These are phyloP conservation scores for Scaptomyza pallida DNA, from an alignment of 1,140 invertebrate genomes.

Conservation along the genomic window DNA sequence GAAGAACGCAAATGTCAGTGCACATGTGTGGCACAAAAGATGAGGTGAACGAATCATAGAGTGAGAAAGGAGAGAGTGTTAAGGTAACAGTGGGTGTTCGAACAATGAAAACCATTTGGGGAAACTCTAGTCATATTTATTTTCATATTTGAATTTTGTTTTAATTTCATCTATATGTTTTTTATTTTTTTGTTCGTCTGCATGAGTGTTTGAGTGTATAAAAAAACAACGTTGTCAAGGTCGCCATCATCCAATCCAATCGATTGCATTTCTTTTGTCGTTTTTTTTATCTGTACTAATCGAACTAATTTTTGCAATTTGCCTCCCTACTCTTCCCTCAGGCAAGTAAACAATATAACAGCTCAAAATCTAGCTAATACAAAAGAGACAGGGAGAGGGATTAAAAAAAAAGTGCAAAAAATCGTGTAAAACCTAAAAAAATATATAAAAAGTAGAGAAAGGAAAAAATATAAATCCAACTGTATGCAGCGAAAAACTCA, in stretches of 20 bases:
- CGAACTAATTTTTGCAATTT: conserved; percentile 58
- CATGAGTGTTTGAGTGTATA: conserved; percentile 6
- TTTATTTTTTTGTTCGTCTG: neutral
- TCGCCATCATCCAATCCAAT: conserved; percentile 31
- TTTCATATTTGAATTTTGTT: too few species aligned
- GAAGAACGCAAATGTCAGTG: conserved; percentile 40
- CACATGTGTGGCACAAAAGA: conserved; percentile 9
- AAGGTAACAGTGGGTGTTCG: neutral
- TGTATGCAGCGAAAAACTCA: too few species aligned
- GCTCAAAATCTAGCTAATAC: conserved; percentile 22
- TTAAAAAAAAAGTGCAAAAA: neutral
- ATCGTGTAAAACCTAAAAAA: neutral
- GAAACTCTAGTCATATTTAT: too few species aligned
- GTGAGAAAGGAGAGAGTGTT: too few species aligned
- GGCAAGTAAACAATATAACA: conserved; percentile 56
- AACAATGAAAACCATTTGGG: too few species aligned
- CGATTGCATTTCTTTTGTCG: conserved; percentile 32
- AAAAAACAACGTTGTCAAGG: conserved; percentile 46
- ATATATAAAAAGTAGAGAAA: neutral
- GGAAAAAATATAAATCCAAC: neutral
- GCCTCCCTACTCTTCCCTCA: conserved; percentile 69
- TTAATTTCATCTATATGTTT: too few species aligned
- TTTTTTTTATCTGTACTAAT: conserved; percentile 59
- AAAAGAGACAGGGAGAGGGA: conserved; percentile 11
- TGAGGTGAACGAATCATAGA: neutral